These are phyloP conservation scores for Leucania comma DNA, from an alignment of 2,888 invertebrate genomes.

Conservation along the genomic window DNA sequence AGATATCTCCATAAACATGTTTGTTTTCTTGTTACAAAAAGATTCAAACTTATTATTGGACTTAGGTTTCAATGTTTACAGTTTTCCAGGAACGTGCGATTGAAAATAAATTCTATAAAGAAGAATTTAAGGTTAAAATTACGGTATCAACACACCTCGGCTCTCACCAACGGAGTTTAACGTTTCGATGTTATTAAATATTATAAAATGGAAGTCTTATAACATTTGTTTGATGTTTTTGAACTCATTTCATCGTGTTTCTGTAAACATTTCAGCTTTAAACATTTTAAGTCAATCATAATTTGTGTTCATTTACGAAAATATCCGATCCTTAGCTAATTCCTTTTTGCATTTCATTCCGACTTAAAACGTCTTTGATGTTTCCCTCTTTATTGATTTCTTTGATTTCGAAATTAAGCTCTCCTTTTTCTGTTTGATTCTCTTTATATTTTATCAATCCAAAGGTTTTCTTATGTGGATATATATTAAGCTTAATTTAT, in stretches of 20 bases:
- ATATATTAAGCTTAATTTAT: no score
- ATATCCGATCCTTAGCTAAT: neutral
- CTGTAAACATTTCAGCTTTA: constrained; percentile 12
- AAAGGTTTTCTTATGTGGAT: neutral
- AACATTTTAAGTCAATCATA: constrained; percentile 27
- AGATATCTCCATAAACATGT: constrained; percentile 36
- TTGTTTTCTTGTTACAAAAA: constrained; percentile 30
- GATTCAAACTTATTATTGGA: constrained; percentile 27
- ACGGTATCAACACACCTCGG: constrained; percentile 47
- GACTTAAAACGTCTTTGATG: constrained; percentile 11
- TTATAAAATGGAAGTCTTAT: constrained; percentile 8
- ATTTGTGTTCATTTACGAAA: constrained; percentile 32
- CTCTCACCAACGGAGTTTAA: constrained; percentile 29
- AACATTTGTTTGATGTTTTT: constrained; percentile 19
- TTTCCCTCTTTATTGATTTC: constrained; percentile 1
- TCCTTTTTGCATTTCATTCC: constrained; percentile 7
- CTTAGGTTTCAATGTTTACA: constrained; percentile 24
- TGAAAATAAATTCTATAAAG: constrained; percentile 19
- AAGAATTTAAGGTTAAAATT: constrained; percentile 17
- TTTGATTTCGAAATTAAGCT: constrained; percentile 4
- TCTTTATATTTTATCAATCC: neutral
- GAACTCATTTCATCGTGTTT: constrained; percentile 20
- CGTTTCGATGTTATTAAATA: constrained; percentile 9
- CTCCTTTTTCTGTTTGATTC: neutral
- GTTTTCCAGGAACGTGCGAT: neutral